phyloP scores from a whole-genome alignment of 1,140 invertebrate genomes.

The Papilio aristodemus region DNA sequence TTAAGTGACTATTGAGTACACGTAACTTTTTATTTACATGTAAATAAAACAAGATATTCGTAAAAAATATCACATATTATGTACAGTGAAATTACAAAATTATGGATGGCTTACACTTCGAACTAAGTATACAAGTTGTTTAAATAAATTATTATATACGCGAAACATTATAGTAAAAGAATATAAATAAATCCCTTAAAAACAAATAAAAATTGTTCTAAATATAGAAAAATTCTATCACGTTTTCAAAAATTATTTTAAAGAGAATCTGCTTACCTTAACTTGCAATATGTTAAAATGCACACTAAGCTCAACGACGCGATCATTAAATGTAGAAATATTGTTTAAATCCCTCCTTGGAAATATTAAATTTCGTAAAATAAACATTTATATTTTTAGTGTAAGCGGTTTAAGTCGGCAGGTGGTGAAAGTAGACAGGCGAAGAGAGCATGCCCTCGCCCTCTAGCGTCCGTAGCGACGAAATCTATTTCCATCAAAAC shows the following conservation, averaged over 20 bases:
- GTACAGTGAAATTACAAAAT: too few species aligned
- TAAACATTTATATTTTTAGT: slow-evolving; percentile 44
- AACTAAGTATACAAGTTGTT: too few species aligned
- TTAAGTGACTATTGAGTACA: neutral
- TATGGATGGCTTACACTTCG: too few species aligned
- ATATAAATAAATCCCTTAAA: too few species aligned
- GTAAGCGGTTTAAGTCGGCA: slow-evolving; percentile 53
- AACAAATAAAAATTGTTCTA: too few species aligned
- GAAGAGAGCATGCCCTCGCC: slow-evolving; percentile 38
- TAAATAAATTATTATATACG: too few species aligned
- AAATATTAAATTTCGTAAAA: slow-evolving; percentile 43
- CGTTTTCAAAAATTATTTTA: too few species aligned
- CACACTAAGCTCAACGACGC: neutral
- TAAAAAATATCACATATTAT: too few species aligned
- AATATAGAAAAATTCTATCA: too few species aligned
- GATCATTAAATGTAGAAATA: slow-evolving; percentile 39
- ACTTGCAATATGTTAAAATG: neutral
- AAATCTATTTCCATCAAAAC: slow-evolving; percentile 17
- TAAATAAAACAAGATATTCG: too few species aligned
- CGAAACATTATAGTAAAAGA: too few species aligned
- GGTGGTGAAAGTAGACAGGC: slow-evolving; percentile 51
- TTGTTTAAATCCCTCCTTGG: slow-evolving; percentile 41
- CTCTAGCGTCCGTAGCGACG: neutral
- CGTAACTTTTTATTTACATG: neutral
- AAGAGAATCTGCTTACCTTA: neutral